Evolutionary conservation across 2,888 invertebrate species (phyloP), one percentile per base, ranked within the genome.

Genomic region (Teleogryllus oceanicus): DNA sequence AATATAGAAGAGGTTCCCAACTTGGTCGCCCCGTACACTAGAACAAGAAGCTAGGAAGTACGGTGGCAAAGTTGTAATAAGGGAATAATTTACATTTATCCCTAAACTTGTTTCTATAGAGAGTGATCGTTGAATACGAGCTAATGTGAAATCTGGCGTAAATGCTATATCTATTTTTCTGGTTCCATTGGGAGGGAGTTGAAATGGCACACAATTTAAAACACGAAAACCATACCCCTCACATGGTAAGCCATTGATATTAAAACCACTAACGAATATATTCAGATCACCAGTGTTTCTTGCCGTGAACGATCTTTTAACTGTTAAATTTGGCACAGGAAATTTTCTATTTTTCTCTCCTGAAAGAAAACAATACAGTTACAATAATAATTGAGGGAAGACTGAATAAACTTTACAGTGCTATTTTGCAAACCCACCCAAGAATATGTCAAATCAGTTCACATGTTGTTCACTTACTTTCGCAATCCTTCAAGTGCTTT

Each of bases 231-330:
- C 95, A 84, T 93, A 93, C 12, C 94, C 94, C 87, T 93, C 92
- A 85, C 96, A 95, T 1, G 88, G 86, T 82, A 91, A 87, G 83
- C 90, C 90, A 84, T 92, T 92, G 82, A 95, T 92, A 78, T 88
- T 89, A 84, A 93, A 91, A 79, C 91, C 90, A 83, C 90, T 89
- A 82, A 97, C 91, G 83, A 91, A 90, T 84, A 98, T 92, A n/a
- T 94, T 92, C 83, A 97, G 90, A 85, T 94, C 94, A 2, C 98
- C 98, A n/a, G 94, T 94, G 89, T 99, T 99, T 84, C 94, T 91
- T 37, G 95, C 94, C 13, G 92, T 91, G 87, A 97, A 97, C 76
- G 94, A 91, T 81, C 96, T 91, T 84, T 93, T 93, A 21, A 94
- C 93, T 13, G 92, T 92, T 79, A 95, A 88, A 86, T 92, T 91